Conservation (phyloP, 1,140 invertebrate genomes). For the Globodera ellingtonae region DNA sequence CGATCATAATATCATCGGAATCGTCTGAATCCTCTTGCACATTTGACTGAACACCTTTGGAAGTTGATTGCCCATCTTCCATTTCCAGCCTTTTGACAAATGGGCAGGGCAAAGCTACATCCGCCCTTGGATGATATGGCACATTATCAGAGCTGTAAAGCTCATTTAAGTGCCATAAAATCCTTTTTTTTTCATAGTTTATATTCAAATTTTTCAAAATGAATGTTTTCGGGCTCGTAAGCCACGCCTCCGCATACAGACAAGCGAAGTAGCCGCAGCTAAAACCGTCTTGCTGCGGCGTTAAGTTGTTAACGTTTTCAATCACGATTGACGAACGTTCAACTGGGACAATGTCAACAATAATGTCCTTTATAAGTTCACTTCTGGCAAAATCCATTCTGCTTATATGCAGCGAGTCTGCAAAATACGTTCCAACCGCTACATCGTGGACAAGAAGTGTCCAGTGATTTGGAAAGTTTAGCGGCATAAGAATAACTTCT, state of each 20-base stretch:
- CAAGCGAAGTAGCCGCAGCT: conserved; percentile 13
- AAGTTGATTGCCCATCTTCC: no score
- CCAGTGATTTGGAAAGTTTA: conserved; percentile 3
- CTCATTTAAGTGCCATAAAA: background rate
- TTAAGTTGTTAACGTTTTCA: background rate
- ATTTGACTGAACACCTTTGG: no score
- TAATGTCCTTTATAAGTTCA: background rate
- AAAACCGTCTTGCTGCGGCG: background rate
- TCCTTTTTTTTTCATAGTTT: background rate
- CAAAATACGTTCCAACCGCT: background rate
- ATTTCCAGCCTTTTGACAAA: no score
- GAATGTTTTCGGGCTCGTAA: background rate
- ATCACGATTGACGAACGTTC: background rate
- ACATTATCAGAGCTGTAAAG: no score
- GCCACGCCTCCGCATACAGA: conserved; percentile 13
- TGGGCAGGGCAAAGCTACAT: no score
- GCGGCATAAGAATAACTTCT: conserved; percentile 13
- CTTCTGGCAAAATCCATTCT: background rate
- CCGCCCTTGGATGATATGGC: no score
- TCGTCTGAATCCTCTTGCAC: no score
- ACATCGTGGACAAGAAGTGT: conserved; percentile 8
- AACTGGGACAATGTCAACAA: background rate
- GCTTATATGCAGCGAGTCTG: background rate
- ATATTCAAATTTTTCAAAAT: background rate
- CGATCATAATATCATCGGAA: no score